phyloP scores from a whole-genome alignment of 1,140 invertebrate species.

The Drosophila hydei region DNA sequence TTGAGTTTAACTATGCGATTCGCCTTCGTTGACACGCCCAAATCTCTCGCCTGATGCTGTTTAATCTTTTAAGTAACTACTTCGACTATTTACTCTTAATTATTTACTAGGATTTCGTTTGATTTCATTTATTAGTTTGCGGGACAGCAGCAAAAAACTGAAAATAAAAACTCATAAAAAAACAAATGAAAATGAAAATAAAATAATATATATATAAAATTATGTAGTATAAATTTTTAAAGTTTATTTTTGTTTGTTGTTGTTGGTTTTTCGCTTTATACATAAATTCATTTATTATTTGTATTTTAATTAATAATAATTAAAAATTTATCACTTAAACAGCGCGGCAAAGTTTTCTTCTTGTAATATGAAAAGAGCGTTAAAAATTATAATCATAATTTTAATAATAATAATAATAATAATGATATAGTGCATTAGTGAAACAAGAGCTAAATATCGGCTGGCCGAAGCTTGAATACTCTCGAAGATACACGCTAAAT shows the following conservation, averaged over 20 bases:
- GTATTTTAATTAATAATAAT: slow-evolving; percentile 48
- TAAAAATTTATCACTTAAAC: slow-evolving; percentile 77
- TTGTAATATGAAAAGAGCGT: slow-evolving; percentile 46
- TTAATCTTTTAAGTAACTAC: slow-evolving; percentile 15
- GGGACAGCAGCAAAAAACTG: slow-evolving; percentile 19
- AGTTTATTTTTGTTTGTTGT: slow-evolving; percentile 62
- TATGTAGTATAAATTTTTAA: slow-evolving; percentile 71
- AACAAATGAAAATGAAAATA: slow-evolving; percentile 27
- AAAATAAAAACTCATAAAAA: slow-evolving; percentile 7
- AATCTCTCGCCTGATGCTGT: slow-evolving; percentile 21
- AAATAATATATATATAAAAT: slow-evolving; percentile 14
- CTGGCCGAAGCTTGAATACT: slow-evolving; percentile 16
- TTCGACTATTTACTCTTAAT: slow-evolving; percentile 1
- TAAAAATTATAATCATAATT: slow-evolving; percentile 34
- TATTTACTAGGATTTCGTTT: slow-evolving; percentile 7
- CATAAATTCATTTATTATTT: slow-evolving; percentile 77
- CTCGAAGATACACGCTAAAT: slow-evolving; percentile 24
- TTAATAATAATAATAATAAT: slow-evolving; percentile 4
- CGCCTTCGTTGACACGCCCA: slow-evolving; percentile 22
- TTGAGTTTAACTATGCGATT: slow-evolving; percentile 46
- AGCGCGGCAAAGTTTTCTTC: slow-evolving; percentile 58
- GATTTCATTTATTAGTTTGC: background rate
- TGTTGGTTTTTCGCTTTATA: slow-evolving; percentile 57
- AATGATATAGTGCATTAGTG: slow-evolving; percentile 24
- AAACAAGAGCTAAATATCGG: slow-evolving; percentile 22